Conservation (phyloP, 1,140 invertebrate species). For the Rhopalosiphum padi region DNA sequence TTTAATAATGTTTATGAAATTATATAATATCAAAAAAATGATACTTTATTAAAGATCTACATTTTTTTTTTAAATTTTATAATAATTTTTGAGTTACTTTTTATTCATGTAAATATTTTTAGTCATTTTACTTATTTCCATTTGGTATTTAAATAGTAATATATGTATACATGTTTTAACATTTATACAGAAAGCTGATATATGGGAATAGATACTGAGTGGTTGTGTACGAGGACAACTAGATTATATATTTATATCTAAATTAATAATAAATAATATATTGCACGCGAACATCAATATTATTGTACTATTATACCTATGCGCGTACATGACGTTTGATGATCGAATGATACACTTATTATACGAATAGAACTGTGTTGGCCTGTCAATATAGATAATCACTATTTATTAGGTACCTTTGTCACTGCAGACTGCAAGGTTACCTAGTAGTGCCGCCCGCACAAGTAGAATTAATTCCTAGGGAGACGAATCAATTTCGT, state of each 20-base stretch:
- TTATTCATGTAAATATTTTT: background rate
- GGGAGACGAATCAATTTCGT: background rate
- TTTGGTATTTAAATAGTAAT: too few relatives aligned
- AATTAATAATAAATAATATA: background rate
- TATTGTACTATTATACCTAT: background rate
- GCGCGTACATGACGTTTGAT: background rate
- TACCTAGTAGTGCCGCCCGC: background rate
- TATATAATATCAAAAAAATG: background rate
- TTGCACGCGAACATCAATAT: background rate
- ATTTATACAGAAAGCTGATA: too few relatives aligned
- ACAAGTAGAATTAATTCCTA: background rate
- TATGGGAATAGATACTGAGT: too few relatives aligned
- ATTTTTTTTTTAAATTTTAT: too few relatives aligned
- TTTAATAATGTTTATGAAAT: background rate
- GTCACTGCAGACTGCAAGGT: background rate
- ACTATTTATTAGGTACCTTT: background rate
- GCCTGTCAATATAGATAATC: background rate
- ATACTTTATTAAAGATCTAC: background rate
- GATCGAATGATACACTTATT: background rate
- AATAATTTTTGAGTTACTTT: too few relatives aligned
- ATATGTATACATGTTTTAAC: too few relatives aligned
- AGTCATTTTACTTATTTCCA: too few relatives aligned
- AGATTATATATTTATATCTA: background rate
- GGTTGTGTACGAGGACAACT: too few relatives aligned
- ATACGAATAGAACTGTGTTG: background rate